Evolutionary conservation across 1,140 invertebrate species (phyloP).

Genomic region (Cepaea nemoralis): DNA sequence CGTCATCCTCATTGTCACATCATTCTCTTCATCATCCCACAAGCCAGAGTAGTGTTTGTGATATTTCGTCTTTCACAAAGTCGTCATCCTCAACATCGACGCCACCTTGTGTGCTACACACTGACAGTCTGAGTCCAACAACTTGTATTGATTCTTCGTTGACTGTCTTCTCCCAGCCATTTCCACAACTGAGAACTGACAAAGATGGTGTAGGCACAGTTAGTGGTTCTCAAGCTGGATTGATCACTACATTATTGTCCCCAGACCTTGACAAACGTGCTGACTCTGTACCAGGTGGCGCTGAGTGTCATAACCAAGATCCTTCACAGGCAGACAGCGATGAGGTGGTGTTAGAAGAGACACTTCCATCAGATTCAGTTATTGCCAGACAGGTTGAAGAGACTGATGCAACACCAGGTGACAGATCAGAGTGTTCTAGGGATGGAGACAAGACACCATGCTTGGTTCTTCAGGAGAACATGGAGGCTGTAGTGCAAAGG

Average conservation of each 20-base stretch:
- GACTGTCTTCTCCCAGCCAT: not conserved
- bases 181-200: not conserved
- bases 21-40: not conserved
- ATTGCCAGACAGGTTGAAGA: not conserved
- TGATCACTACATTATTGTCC: not conserved
- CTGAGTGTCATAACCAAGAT: not conserved
- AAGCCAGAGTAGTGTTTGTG: not conserved
- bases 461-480: not conserved
- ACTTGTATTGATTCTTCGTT: not conserved
- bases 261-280: not conserved
- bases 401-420: not conserved
- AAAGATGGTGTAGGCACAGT: not conserved
- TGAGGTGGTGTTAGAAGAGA: not conserved
- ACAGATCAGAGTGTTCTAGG: not conserved
- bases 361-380: not conserved
- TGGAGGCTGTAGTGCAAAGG: not conserved
- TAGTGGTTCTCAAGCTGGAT: not conserved
- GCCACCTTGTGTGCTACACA: not conserved
- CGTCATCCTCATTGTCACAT: not conserved
- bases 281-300: not conserved
- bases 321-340: not conserved
- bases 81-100: not conserved
- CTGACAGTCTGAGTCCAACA: not conserved
- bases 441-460: not conserved
- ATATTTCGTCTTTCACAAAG: constrained; percentile 2